Evolutionary conservation across 2,888 invertebrate species (phyloP), one percentile per base, ranked within the genome.

Genomic region (Euproctis similis): DNA sequence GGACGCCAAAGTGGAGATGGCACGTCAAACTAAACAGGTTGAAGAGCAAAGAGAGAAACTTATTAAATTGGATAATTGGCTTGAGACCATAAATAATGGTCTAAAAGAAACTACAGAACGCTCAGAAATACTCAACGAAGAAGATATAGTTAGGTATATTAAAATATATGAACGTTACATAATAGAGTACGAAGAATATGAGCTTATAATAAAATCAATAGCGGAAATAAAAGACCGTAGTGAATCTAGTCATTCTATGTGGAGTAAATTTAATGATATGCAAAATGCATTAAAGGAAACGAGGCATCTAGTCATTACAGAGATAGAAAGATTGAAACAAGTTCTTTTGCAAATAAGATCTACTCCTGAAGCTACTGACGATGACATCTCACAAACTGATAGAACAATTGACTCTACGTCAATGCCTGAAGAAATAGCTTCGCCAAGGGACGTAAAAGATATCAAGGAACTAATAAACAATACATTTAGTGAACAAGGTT

Each of bases 391-490:
- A 12, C 75, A 87, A 50, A 87, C 87, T 17, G 88, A 88, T 47
- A 77, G 86, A 40, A 91, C 91, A 4, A 86, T 91, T 24, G 90
- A 90, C 65, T 90, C 91, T 0, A 86, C 87, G 24, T 89, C 90
- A 29, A 90, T 91, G 89, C 90, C 91, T 1, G 89, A 90, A 62
- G 90, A 91, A 68, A 86, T 90, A 51, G 82, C 86, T 10, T 67
- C 72, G 13, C 73, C 76, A 7, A 66, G 67, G 49, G 65, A 68
- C 39, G 45, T 37, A 11, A 14, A 6, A 14, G 14, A 14, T 14
- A 40, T 55, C 14, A 49, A 59, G 38, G 53, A 51, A 34, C 41
- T 31, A 32, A 37, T 47, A 28, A 47, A 54, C 42, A 27, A 36
- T 16, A 44, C 44, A 4, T 14, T 22, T 16, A 17, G 10, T 16